Evolutionary conservation across 1,140 invertebrate genomes (phyloP).

Genomic region (Chionoecetes opilio): DNA sequence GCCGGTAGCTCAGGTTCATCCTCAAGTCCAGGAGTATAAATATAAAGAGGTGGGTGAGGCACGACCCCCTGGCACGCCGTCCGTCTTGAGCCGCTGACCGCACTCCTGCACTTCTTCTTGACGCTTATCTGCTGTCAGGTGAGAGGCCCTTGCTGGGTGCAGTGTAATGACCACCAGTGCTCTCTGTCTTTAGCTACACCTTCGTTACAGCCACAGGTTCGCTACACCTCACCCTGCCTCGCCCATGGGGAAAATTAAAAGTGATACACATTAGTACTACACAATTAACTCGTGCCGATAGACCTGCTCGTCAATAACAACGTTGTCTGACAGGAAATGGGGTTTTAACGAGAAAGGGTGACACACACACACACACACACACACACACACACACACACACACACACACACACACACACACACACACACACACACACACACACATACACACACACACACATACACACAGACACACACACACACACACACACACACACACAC

Average conservation of each 20-base stretch:
- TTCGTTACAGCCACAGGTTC: background rate
- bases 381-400: too few species aligned
- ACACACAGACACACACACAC: background rate
- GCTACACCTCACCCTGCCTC: background rate
- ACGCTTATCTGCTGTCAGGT: slow-evolving; percentile 37
- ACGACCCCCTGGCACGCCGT: slow-evolving; percentile 34
- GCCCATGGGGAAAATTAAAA: background rate
- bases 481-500: too few species aligned
- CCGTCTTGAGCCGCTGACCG: slow-evolving; percentile 37
- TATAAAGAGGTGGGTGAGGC: background rate
- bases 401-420: too few species aligned
- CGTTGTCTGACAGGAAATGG: background rate
- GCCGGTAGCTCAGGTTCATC: background rate
- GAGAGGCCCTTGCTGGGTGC: slow-evolving; percentile 19
- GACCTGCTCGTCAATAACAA: background rate
- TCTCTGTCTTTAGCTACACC: background rate
- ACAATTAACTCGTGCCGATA: background rate
- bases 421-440: too few species aligned
- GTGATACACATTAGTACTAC: background rate
- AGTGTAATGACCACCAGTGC: background rate
- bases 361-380: too few species aligned
- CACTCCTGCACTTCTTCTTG: slow-evolving; percentile 45
- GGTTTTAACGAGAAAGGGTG: background rate
- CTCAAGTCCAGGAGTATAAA: background rate
- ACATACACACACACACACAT: too few species aligned